These are phyloP conservation scores for Oligia latruncula DNA, from an alignment of 2,888 invertebrate genomes.

Conservation along the genomic window DNA sequence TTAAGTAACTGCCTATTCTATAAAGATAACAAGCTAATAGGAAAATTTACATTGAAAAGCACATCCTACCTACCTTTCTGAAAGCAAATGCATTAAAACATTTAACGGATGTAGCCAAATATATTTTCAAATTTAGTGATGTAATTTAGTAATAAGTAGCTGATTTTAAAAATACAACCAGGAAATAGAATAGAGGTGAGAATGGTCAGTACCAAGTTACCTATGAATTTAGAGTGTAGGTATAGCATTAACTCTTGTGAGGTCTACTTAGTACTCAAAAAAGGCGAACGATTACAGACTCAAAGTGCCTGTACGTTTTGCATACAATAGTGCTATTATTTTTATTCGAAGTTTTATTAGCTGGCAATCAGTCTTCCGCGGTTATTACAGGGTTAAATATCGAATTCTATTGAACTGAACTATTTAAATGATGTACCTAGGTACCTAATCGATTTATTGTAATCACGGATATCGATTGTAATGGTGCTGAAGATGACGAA, in stretches of 20 bases:
- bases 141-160: background rate
- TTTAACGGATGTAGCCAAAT: constrained; percentile 34
- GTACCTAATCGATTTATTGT: background rate
- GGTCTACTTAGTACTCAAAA: constrained; percentile 86
- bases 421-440: constrained; percentile 7
- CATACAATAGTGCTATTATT: constrained; percentile 85
- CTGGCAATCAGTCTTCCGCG: constrained; percentile 69
- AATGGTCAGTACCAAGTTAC: constrained; percentile 25
- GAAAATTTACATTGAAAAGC: constrained; percentile 2
- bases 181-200: constrained; percentile 44
- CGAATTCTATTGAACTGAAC: constrained; percentile 30
- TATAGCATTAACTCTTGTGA: constrained; percentile 72
- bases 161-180: constrained; percentile 8
- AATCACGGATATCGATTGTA: background rate
- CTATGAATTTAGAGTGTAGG: constrained; percentile 24
- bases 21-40: constrained; percentile 13
- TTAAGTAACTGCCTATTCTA: constrained; percentile 5
- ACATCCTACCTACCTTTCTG: background rate
- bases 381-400: constrained; percentile 56
- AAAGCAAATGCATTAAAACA: constrained; percentile 51
- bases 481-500: background rate
- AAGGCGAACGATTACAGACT: constrained; percentile 78
- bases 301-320: constrained; percentile 82
- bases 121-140: constrained; percentile 23
- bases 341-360: constrained; percentile 77